Percentiles rank a stretch among this genome's conserved stretches.
Evolutionary conservation across 2,797 vertebrate species (phyloP).

Genomic region (Darevskia mixta): DNA sequence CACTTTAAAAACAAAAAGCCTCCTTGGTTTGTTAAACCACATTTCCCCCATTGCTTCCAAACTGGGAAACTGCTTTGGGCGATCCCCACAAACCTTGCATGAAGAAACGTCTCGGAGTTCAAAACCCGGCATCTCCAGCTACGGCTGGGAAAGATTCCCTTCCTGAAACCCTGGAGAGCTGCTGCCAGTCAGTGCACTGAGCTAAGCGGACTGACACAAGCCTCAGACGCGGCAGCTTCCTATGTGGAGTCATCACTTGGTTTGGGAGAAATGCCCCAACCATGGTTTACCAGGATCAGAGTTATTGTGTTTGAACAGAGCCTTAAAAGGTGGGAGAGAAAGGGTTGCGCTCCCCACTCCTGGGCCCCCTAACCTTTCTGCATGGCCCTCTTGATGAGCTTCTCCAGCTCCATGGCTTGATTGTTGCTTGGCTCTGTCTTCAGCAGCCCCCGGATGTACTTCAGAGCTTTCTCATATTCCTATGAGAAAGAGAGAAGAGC

Average conservation of each 20-base stretch:
- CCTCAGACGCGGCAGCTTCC: too few species aligned
- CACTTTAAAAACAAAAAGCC: neutral
- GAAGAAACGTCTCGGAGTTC: too few species aligned
- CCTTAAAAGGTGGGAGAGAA: neutral
- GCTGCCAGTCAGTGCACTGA: too few species aligned
- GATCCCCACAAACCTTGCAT: neutral
- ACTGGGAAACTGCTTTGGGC: neutral
- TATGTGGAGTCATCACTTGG: neutral
- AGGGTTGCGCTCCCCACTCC: too few species aligned
- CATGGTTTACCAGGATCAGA: neutral
- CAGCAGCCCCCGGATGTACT: slow-evolving; percentile 87
- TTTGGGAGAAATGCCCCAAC: neutral
- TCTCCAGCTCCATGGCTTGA: slow-evolving; percentile 89
- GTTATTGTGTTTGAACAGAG: too few species aligned
- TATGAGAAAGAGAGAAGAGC: slow-evolving; percentile 48
- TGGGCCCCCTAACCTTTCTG: slow-evolving; percentile 85
- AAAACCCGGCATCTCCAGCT: too few species aligned
- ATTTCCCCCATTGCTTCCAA: too few species aligned
- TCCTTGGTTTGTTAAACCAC: neutral
- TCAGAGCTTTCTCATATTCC: slow-evolving; percentile 92
- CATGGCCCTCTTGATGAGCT: slow-evolving; percentile 89
- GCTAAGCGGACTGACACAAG: too few species aligned
- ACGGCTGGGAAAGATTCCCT: too few species aligned
- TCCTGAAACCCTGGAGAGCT: too few species aligned
- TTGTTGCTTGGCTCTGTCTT: slow-evolving; percentile 90